Evolutionary conservation across 2,113 vertebrate genomes (phyloP).

Genomic region (Rhineura floridana): DNA sequence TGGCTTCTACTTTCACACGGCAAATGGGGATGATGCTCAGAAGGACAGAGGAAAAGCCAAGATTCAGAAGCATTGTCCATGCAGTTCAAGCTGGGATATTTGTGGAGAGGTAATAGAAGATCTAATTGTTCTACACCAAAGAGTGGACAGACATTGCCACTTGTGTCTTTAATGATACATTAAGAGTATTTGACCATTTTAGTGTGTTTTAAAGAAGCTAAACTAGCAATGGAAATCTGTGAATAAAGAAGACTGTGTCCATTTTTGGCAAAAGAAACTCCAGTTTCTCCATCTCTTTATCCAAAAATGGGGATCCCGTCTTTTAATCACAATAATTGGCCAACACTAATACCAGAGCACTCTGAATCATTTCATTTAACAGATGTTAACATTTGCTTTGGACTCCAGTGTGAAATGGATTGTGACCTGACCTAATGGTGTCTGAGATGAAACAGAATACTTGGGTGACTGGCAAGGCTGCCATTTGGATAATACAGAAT

Average conservation of each 20-base stretch:
- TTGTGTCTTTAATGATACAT: background rate
- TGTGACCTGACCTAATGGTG: background rate
- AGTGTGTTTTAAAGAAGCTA: background rate
- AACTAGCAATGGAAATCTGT: background rate
- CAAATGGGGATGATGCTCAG: conserved; percentile 98
- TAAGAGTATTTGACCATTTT: background rate
- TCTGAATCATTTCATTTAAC: background rate
- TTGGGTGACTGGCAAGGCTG: conserved; percentile 1
- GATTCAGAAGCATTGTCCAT: conserved; percentile 96
- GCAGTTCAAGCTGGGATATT: conserved; percentile 98
- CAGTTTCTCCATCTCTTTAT: background rate
- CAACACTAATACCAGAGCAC: background rate
- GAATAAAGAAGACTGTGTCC: background rate
- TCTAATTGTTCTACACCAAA: background rate
- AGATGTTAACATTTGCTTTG: background rate
- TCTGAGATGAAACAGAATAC: background rate
- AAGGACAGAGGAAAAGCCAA: conserved; percentile 91
- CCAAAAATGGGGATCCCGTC: background rate
- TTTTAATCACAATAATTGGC: background rate
- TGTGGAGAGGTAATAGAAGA: conserved; percentile 88
- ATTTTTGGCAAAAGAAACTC: background rate
- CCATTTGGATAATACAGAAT: background rate
- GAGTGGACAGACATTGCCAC: background rate
- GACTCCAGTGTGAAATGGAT: background rate
- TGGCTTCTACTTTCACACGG: conserved; percentile 96